These are phyloP conservation scores for Megaceryle maxima DNA, from an alignment of 2,113 vertebrate species.

Conservation along the genomic window DNA sequence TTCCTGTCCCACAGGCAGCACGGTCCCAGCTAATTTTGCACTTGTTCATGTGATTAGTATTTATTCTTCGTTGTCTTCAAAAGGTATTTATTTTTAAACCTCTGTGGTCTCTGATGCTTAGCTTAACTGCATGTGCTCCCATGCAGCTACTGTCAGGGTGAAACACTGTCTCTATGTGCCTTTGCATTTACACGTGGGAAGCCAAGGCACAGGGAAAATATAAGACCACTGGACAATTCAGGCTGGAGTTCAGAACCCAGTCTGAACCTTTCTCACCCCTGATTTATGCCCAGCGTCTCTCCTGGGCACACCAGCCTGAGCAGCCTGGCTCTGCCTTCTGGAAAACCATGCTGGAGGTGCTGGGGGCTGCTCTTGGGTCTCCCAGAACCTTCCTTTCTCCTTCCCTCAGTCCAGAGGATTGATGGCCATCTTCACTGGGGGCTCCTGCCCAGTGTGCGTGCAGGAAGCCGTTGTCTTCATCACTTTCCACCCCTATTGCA, in stretches of 20 bases:
- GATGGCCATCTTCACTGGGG: background rate
- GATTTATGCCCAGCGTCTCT: background rate
- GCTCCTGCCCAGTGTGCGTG: accelerated
- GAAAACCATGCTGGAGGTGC: background rate
- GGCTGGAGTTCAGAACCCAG: background rate
- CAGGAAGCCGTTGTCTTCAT: background rate
- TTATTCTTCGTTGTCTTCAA: slow-evolving; percentile 31
- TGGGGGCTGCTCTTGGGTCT: background rate
- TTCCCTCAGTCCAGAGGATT: background rate
- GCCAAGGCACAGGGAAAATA: background rate
- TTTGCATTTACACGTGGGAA: background rate
- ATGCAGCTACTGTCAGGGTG: background rate
- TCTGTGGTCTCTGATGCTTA: background rate
- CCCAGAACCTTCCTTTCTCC: background rate
- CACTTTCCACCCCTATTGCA: accelerated
- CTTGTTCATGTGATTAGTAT: slow-evolving; percentile 2
- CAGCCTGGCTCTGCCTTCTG: background rate
- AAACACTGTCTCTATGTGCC: background rate
- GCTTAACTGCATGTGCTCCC: background rate
- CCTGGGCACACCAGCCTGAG: background rate
- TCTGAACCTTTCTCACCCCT: background rate
- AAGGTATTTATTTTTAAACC: slow-evolving; percentile 33
- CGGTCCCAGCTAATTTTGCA: background rate
- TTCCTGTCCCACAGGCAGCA: background rate
- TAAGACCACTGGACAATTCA: background rate